These are phyloP conservation scores for Sylvia borin DNA, from an alignment of 2,797 vertebrate genomes.

Conservation along the genomic window DNA sequence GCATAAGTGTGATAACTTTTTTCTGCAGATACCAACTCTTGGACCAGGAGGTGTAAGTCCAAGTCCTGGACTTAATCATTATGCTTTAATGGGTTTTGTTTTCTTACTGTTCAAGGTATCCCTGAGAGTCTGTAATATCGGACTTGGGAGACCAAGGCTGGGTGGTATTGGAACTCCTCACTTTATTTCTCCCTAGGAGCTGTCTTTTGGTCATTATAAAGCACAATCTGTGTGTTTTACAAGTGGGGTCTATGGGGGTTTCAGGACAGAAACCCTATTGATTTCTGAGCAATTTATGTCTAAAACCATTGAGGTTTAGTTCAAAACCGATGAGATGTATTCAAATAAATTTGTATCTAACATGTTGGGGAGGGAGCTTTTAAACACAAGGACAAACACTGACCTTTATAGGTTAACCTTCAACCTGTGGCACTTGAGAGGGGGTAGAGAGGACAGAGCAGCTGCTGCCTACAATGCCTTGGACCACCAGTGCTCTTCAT, in stretches of 20 bases:
- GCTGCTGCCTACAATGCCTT: not conserved
- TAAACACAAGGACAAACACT: not conserved
- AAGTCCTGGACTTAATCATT: not conserved
- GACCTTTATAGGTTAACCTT: not conserved
- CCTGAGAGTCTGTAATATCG: not conserved
- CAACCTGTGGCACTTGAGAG: not conserved
- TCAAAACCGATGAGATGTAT: not conserved
- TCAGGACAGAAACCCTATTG: not conserved
- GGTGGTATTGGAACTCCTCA: not conserved
- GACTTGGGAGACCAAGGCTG: not conserved
- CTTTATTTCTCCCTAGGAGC: not conserved
- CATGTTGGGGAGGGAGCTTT: not conserved
- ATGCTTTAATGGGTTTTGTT: not conserved
- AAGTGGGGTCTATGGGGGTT: not conserved
- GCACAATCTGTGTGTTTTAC: not conserved
- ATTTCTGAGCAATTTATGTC: not conserved
- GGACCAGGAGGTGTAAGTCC: not conserved
- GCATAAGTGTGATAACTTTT: not conserved
- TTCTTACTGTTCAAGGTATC: not conserved
- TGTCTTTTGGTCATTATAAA: not conserved
- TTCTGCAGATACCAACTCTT: not conserved
- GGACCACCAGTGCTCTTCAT: not conserved
- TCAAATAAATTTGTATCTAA: not conserved
- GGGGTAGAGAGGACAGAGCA: not conserved
- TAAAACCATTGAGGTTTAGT: not conserved